Conservation (phyloP, 1,140 invertebrate genomes). For the Lethocerus indicus region DNA sequence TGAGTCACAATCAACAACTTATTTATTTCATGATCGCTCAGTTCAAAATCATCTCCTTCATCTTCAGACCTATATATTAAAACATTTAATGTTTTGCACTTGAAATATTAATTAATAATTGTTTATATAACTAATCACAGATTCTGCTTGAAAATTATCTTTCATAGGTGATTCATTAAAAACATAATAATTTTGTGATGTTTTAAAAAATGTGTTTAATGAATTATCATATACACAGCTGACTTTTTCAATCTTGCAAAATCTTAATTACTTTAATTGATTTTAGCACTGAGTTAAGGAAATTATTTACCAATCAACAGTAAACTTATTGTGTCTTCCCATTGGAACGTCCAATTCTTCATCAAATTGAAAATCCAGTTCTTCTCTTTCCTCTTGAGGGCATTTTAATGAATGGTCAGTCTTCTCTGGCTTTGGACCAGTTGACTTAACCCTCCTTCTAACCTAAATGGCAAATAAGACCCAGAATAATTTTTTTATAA, state of each 20-base stretch:
- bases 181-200: too few relatives aligned
- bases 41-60: slow-evolving; percentile 71
- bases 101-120: too few relatives aligned
- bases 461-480: slow-evolving; percentile 26
- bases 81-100: too few relatives aligned
- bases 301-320: slow-evolving; percentile 36
- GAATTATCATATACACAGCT: too few relatives aligned
- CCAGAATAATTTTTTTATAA: neutral
- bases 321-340: slow-evolving; percentile 69
- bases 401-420: neutral
- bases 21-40: slow-evolving; percentile 83
- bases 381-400: slow-evolving; percentile 28
- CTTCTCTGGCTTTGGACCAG: slow-evolving; percentile 19
- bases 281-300: too few relatives aligned
- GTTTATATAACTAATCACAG: too few relatives aligned
- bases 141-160: too few relatives aligned
- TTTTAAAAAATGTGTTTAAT: too few relatives aligned
- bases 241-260: too few relatives aligned
- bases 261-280: too few relatives aligned
- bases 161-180: too few relatives aligned
- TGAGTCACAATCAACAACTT: slow-evolving; percentile 94
- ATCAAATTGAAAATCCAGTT: slow-evolving; percentile 93
- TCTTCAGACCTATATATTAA: slow-evolving; percentile 47
- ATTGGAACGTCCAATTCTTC: slow-evolving; percentile 65
- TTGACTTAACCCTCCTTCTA: slow-evolving; percentile 29